These are phyloP conservation scores for Remorina albescens DNA, from an alignment of 2,797 vertebrate species.

Conservation along the genomic window DNA sequence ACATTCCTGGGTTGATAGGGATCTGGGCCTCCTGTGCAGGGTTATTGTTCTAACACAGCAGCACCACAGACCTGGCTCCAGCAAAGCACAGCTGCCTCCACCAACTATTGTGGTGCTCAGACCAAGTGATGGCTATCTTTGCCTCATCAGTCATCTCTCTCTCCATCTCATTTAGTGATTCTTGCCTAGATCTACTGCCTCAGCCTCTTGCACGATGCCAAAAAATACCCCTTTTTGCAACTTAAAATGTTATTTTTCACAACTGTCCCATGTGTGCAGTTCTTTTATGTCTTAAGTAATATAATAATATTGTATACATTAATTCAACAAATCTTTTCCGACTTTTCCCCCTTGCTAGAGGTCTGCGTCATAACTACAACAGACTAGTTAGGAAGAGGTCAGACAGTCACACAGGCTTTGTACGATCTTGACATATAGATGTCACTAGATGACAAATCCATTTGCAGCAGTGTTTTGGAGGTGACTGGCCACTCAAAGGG, in stretches of 20 bases:
- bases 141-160: conserved; percentile 61
- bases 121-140: conserved; percentile 68
- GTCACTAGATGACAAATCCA: not conserved
- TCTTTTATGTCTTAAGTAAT: not conserved
- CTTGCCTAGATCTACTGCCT: conserved; percentile 46
- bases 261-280: not conserved
- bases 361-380: not conserved
- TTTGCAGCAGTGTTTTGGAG: not conserved
- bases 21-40: conserved; percentile 79
- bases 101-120: conserved; percentile 69
- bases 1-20: conserved; percentile 87
- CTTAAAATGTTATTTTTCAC: not conserved
- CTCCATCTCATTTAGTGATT: conserved; percentile 55
- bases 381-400: not conserved
- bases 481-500: conserved; percentile 1
- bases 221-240: conserved; percentile 7
- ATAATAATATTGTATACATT: not conserved
- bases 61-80: conserved; percentile 70
- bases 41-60: conserved; percentile 78
- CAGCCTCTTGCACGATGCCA: conserved; percentile 34
- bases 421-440: not conserved
- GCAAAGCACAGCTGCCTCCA: conserved; percentile 71
- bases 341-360: not conserved
- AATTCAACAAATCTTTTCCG: not conserved
- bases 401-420: not conserved